These are phyloP conservation scores for Otus sunia DNA, from an alignment of 2,113 vertebrate genomes.

Conservation along the genomic window DNA sequence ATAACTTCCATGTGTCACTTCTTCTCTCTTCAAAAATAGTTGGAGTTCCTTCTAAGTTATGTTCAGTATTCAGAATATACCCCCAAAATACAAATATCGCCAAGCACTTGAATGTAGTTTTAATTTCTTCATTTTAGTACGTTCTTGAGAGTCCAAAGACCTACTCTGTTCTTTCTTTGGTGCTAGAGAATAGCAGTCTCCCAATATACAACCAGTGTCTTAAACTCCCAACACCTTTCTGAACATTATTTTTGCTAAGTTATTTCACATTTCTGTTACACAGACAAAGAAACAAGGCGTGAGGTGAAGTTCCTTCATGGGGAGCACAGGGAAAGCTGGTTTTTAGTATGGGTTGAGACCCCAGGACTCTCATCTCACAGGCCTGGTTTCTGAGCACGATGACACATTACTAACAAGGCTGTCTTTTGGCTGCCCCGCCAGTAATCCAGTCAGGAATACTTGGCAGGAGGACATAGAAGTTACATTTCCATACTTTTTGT, in stretches of 20 bases:
- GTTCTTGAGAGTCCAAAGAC: background rate
- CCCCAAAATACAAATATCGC: background rate
- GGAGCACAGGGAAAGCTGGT: background rate
- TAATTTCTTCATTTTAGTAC: background rate
- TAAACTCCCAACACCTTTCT: background rate
- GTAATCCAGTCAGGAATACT: background rate
- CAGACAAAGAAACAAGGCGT: background rate
- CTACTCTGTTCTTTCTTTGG: background rate
- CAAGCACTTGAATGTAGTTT: background rate
- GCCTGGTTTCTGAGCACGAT: background rate
- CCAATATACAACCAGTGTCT: background rate
- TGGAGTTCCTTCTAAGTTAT: conserved; percentile 7
- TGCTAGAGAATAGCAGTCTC: background rate
- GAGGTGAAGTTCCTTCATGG: background rate
- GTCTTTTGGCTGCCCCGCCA: background rate
- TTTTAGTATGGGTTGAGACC: background rate
- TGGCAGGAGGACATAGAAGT: background rate
- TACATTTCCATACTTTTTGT: background rate
- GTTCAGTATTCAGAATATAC: background rate
- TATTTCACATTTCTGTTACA: background rate
- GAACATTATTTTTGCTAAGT: background rate
- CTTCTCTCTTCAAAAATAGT: background rate
- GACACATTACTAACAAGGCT: background rate
- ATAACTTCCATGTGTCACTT: conserved; percentile 48
- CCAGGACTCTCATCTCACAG: background rate